Evolutionary conservation across 2,797 vertebrate genomes (phyloP).

Genomic region (Naso thynnoides): DNA sequence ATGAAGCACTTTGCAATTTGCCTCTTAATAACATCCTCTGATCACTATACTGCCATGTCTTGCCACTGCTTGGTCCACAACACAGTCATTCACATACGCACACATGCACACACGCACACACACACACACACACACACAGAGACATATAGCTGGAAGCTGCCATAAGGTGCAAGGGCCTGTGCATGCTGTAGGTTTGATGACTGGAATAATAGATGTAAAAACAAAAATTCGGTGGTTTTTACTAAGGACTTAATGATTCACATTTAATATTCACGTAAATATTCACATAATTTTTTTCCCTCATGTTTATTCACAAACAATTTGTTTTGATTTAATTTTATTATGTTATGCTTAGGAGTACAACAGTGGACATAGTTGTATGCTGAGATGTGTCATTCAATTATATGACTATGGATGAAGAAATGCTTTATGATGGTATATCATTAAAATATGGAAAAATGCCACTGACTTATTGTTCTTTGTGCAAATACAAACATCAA

Average conservation of each 20-base stretch:
- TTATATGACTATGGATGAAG: neutral
- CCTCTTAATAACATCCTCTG: too few species aligned
- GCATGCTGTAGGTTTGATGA: neutral
- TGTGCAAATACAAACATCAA: too few species aligned
- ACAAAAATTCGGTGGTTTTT: neutral
- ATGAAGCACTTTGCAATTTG: too few species aligned
- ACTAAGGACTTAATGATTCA: neutral
- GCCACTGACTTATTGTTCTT: too few species aligned
- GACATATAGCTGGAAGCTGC: too few species aligned
- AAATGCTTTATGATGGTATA: neutral
- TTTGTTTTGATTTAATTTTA: too few species aligned
- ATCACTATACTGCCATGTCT: too few species aligned
- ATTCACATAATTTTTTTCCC: neutral
- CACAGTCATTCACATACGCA: neutral
- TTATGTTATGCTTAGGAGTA: neutral
- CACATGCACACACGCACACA: neutral
- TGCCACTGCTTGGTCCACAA: too few species aligned
- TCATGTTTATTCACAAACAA: neutral
- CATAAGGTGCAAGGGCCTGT: too few species aligned
- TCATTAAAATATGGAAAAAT: neutral
- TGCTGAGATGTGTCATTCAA: neutral
- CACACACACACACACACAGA: too few species aligned
- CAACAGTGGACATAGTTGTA: neutral
- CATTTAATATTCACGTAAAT: too few species aligned
- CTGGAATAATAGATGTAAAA: neutral